These are phyloP conservation scores for Sylvilagus floridanus DNA, from an alignment of 2,797 vertebrate species.

Conservation along the genomic window DNA sequence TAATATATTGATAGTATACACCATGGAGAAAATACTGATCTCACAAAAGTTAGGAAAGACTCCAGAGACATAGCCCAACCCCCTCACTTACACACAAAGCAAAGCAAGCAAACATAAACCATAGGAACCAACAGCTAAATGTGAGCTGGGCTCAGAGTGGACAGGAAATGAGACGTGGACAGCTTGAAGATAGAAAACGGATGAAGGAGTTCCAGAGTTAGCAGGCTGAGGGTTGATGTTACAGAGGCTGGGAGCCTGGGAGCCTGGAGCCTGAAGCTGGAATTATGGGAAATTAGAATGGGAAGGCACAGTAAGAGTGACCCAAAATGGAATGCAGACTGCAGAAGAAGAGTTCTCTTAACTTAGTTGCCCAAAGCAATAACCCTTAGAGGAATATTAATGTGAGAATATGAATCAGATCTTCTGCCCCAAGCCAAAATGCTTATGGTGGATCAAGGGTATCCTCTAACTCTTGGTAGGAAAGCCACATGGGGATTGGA, in stretches of 20 bases:
- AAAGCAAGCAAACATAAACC: neutral
- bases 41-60: neutral
- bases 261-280: neutral
- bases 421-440: neutral
- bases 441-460: neutral
- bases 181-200: neutral
- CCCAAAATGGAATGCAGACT: neutral
- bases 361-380: neutral
- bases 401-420: neutral
- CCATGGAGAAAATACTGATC: neutral
- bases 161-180: neutral
- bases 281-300: too few species aligned
- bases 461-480: neutral
- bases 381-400: neutral
- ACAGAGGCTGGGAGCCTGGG: neutral
- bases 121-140: neutral
- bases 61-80: neutral
- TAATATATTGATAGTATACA: neutral
- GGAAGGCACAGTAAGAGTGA: neutral
- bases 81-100: neutral
- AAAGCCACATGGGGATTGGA: neutral
- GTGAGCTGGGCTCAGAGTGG: neutral
- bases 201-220: neutral
- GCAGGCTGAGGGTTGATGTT: neutral
- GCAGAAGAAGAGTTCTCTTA: neutral